These are phyloP conservation scores for Otocyon megalotis DNA, from an alignment of 2,113 vertebrate genomes.

Conservation along the genomic window DNA sequence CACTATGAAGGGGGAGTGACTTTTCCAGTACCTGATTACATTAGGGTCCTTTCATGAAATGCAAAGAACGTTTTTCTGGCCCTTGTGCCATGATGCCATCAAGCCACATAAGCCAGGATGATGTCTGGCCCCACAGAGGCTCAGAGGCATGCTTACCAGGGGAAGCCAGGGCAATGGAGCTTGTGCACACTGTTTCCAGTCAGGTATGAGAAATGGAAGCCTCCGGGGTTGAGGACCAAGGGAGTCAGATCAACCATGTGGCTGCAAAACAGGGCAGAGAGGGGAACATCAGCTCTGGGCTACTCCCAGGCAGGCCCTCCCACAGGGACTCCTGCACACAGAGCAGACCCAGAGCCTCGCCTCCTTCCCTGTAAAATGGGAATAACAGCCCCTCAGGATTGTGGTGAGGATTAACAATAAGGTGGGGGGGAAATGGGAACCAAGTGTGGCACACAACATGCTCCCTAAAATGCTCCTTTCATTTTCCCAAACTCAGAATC, in stretches of 20 bases:
- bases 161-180: constrained; percentile 57
- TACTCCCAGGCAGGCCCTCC: too few relatives aligned
- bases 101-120: neutral
- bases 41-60: neutral
- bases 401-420: neutral
- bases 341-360: neutral
- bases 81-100: neutral
- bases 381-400: neutral
- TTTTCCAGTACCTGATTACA: neutral
- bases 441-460: too few relatives aligned
- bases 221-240: constrained; percentile 73
- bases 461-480: neutral
- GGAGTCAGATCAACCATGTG: constrained; percentile 73
- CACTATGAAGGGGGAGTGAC: neutral
- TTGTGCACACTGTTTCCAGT: constrained; percentile 23
- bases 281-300: neutral
- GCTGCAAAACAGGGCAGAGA: constrained; percentile 61
- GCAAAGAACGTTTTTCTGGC: neutral
- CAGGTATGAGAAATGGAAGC: constrained; percentile 70
- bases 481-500: neutral
- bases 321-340: neutral
- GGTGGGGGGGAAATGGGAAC: neutral
- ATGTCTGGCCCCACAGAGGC: fast-evolving
- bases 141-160: constrained; percentile 52
- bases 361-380: neutral